Base-by-base conservation (phyloP, 2,797 vertebrate species). In the Fringilla coelebs region DNA sequence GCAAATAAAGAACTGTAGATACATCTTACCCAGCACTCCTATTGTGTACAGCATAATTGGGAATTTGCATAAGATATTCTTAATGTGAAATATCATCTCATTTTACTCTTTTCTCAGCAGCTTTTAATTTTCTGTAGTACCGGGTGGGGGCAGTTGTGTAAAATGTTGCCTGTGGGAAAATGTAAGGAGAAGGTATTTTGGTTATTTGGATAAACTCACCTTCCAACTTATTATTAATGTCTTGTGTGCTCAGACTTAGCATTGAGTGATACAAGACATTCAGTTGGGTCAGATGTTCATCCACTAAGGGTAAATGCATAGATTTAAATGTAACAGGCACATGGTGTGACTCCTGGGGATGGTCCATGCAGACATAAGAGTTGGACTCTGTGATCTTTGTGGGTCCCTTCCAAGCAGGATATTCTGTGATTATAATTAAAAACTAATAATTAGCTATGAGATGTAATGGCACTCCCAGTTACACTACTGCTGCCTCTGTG, bases 101-200 rank as follows among this genome's bases (percentile, higher is more conserved):
- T 81, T 72, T 62, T 89, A 67, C 17, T 52, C 70, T 71, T 70
- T 65, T 38, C 5, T 73, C 65, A 54, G 32, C 22, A 71, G 52
- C 61, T 61, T 87, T 79, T 85, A 41, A 19, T 89, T 85, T 88
- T 72, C 52, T 72, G 9, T 62, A 57, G 15, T 71, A 7, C 3
- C 10, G 3, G 15, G 1, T 11, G 13, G 9, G 4, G 21, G n/a
- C n/a, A n/a, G n/a, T n/a, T n/a, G n/a, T n/a, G n/a, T 14, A 28
- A 54, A 49, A 58, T 12, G 6, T 22, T 77, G 1, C 25, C 36
- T 52, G 7, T 66, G 48, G 60, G 32, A 85, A 76, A 38, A 31
- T 29, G 8, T 46, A 51, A 62, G 18, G 17, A 85, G 45, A 89
- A 83, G 34, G 22, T 34, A 61, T 15, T 68, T 70, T 7, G 0